Conservation (phyloP, 53 echinoderm and acorn worm species). For the Mesocentrotus franciscanus region DNA sequence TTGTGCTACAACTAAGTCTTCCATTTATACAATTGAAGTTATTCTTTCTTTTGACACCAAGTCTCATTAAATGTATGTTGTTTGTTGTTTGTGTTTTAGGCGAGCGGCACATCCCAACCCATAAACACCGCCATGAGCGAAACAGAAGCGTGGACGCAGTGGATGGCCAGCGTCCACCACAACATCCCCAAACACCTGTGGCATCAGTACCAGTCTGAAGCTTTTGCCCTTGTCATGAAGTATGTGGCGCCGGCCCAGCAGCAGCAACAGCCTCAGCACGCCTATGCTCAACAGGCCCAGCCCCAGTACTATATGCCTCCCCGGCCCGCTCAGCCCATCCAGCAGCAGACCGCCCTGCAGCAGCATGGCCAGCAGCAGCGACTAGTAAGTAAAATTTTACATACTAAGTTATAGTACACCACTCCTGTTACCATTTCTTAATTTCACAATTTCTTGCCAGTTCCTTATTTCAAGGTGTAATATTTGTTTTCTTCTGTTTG, state of each 20-base stretch:
- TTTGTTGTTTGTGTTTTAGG: slow-evolving; percentile 49
- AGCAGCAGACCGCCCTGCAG: background rate
- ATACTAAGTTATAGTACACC: background rate
- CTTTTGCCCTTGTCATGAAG: slow-evolving; percentile 42
- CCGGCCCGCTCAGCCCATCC: background rate
- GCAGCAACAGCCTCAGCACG: slow-evolving; percentile 55
- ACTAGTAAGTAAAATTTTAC: slow-evolving; percentile 12
- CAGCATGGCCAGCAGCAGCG: background rate
- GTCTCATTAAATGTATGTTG: slow-evolving; percentile 44
- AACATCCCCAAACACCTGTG: slow-evolving; percentile 57
- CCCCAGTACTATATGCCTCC: slow-evolving; percentile 33
- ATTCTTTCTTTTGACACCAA: slow-evolving; percentile 23
- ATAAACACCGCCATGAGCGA: slow-evolving; percentile 46
- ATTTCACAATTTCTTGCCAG: background rate
- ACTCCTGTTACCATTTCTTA: background rate
- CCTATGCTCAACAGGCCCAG: slow-evolving; percentile 30
- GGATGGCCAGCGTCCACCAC: slow-evolving; percentile 58
- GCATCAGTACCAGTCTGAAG: slow-evolving; percentile 47
- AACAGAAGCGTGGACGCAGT: slow-evolving; percentile 43
- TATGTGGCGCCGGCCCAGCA: slow-evolving; percentile 9
- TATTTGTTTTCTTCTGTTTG: background rate
- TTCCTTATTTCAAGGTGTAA: background rate
- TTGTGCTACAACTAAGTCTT: slow-evolving; percentile 7
- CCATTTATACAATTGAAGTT: slow-evolving; percentile 2
- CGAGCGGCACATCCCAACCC: slow-evolving; percentile 21